These are phyloP conservation scores for Diacarnus erythraeanus DNA, from an alignment of 37 sponge, comb jelly and placozoan species.

Conservation along the genomic window DNA sequence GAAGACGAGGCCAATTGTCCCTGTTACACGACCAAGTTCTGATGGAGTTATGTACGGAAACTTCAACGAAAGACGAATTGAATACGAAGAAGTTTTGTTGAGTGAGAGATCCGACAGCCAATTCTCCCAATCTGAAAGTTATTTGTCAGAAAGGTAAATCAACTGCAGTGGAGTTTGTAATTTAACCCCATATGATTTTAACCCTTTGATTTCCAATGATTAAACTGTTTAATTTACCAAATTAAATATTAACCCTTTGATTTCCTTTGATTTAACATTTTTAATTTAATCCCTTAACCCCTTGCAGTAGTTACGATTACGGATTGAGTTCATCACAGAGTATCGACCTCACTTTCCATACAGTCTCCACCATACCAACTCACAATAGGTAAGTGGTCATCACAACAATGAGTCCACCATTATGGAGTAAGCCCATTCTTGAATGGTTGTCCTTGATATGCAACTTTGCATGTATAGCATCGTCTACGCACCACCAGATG, in stretches of 20 bases:
- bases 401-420: too few species aligned
- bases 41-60: constrained; percentile 36
- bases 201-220: too few species aligned
- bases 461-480: too few species aligned
- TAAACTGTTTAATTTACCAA: background rate
- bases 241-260: background rate
- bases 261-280: background rate
- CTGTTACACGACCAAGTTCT: constrained; percentile 9
- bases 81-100: constrained; percentile 49
- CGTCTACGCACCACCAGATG: too few species aligned
- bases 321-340: constrained; percentile 50
- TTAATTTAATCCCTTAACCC: background rate
- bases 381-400: constrained; percentile 49
- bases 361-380: constrained; percentile 26
- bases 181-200: too few species aligned
- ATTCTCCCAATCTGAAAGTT: constrained; percentile 59
- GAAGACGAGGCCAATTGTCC: background rate
- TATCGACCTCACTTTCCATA: constrained; percentile 78
- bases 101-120: constrained; percentile 51
- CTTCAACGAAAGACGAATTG: constrained; percentile 67
- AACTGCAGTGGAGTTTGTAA: too few species aligned
- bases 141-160: constrained; percentile 38
- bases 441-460: too few species aligned
- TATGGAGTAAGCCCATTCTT: too few species aligned
- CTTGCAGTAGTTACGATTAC: constrained; percentile 37